Evolutionary conservation across 2,888 invertebrate genomes (phyloP), one percentile per base, ranked within the genome.

Genomic region (Nowickia ferox): DNA sequence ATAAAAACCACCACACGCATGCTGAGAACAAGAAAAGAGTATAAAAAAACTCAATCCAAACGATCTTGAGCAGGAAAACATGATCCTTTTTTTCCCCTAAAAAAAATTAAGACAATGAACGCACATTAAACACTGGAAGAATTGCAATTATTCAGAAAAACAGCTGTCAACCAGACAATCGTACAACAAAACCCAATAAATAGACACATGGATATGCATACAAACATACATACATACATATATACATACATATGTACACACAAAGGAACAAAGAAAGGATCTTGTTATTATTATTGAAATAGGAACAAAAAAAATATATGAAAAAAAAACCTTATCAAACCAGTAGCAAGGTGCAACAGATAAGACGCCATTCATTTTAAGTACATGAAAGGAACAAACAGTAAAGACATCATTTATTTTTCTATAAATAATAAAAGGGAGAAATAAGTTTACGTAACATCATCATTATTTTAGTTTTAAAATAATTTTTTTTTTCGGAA

Each of bases 111-210:
- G 55, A 61, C 55, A 55, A 66, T 51, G 69, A 51, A 83, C 66
- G 46, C n/a, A 65, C 44, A 76, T 9, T 44, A 40, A 69, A 55
- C 66, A 72, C 71, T 63, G 57, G 38, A 63, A 86, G 38, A 63
- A 86, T 82, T 86, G 59, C 78, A 86, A 78, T 86, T 86, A 83
- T 59, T 63, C 22, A 40, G 69, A 82, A 80, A 74, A 86, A 86
- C 85, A 86, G 82, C 85, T 86, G 85, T 86, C 78, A 77, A 85
- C 46, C 81, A 81, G 85, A 76, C 71, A 77, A 69, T 61, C 65
- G 55, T 78, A 72, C 57, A 30, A 30, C 30, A 76, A 55, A n/a
- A 30, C 63, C 15, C 40, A n/a, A 40, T 19, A 74, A 69, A 75
- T 30, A 59, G 51, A 63, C n/a, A 69, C 51, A 68, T 38, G 5